phyloP scores from a whole-genome alignment of 2,797 vertebrate species.

The Malacoctenus gilli region DNA sequence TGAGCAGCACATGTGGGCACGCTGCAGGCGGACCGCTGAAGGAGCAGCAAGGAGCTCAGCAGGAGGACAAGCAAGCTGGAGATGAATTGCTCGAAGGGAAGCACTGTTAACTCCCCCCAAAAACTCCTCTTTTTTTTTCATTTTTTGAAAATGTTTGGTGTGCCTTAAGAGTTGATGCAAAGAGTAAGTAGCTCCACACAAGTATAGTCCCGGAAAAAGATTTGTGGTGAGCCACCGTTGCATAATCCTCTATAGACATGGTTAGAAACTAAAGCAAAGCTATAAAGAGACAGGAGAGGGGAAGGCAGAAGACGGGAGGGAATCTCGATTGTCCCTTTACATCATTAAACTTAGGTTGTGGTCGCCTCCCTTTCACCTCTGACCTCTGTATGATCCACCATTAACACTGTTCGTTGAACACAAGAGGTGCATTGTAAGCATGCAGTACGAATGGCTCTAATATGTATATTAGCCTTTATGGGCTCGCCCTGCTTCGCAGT shows the following conservation, averaged over 20 bases:
- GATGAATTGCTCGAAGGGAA: constrained; percentile 61
- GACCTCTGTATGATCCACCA: constrained; percentile 53
- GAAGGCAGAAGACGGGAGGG: constrained; percentile 4
- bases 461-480: constrained; percentile 56
- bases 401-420: constrained; percentile 64
- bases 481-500: constrained; percentile 15
- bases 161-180: constrained; percentile 68
- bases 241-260: constrained; percentile 68
- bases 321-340: no score
- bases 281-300: constrained; percentile 37
- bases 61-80: constrained; percentile 46
- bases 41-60: constrained; percentile 54
- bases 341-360: no score
- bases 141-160: constrained; percentile 65
- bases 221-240: constrained; percentile 64
- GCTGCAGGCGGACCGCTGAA: constrained; percentile 52
- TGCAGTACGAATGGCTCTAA: constrained; percentile 55
- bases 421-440: constrained; percentile 64
- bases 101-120: constrained; percentile 54
- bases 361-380: constrained; percentile 59
- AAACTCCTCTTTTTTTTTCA: no score
- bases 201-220: constrained; percentile 64
- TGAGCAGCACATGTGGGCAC: constrained; percentile 67
- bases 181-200: constrained; percentile 53
- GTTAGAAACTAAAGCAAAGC: constrained; percentile 51